These are phyloP conservation scores for Hippasteria phrygiana DNA, from an alignment of 53 echinoderm and acorn worm genomes.

Conservation along the genomic window DNA sequence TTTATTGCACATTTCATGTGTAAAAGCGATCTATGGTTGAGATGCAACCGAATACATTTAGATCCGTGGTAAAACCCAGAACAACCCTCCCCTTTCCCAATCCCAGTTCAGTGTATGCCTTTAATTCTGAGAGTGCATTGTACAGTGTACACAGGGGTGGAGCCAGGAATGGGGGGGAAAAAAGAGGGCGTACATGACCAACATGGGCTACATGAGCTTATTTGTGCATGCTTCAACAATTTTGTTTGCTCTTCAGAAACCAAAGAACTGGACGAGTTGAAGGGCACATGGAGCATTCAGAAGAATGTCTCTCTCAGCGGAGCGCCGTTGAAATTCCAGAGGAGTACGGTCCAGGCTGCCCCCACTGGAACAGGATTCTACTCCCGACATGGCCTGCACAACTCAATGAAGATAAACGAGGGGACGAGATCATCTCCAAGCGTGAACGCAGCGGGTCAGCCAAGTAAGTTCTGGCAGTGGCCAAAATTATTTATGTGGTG, in stretches of 20 bases:
- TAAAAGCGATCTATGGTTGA: too few relatives aligned
- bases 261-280: conserved; percentile 50
- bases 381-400: conserved; percentile 77
- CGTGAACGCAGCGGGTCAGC: not conserved
- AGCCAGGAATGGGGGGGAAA: too few relatives aligned
- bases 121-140: too few relatives aligned
- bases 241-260: conserved; percentile 22
- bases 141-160: too few relatives aligned
- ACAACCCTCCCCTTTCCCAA: too few relatives aligned
- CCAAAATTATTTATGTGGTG: too few relatives aligned
- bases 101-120: too few relatives aligned
- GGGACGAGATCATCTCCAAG: not conserved
- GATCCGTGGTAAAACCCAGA: too few relatives aligned
- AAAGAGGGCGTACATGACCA: not conserved
- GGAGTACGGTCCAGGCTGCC: conserved; percentile 21
- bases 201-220: not conserved
- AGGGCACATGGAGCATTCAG: conserved; percentile 79
- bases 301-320: conserved; percentile 75
- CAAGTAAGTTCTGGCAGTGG: conserved; percentile 30
- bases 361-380: conserved; percentile 76
- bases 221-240: not conserved
- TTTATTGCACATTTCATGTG: too few relatives aligned
- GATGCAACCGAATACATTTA: too few relatives aligned
- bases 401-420: conserved; percentile 30
- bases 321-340: conserved; percentile 38